phyloP scores from a whole-genome alignment of 2,888 invertebrate species.

The Orchestes rusci region DNA sequence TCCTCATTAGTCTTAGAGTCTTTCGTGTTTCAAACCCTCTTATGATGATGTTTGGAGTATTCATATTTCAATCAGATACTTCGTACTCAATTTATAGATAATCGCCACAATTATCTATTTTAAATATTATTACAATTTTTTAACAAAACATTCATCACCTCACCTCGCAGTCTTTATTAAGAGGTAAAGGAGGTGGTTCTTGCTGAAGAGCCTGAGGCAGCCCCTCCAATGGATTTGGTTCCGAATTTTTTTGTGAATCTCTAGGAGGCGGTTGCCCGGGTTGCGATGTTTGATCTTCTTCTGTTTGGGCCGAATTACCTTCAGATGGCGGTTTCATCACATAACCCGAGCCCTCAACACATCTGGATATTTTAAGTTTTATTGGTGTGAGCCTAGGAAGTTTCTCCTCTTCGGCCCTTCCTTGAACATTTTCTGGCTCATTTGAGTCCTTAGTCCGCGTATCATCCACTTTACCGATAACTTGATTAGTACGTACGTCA shows the following conservation, averaged over 20 bases:
- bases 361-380: slow-evolving; percentile 75
- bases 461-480: slow-evolving; percentile 27
- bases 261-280: slow-evolving; percentile 36
- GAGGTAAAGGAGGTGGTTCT: slow-evolving; percentile 49
- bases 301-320: slow-evolving; percentile 33
- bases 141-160: slow-evolving; percentile 71
- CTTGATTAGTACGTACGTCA: slow-evolving; percentile 33
- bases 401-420: slow-evolving; percentile 12
- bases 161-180: slow-evolving; percentile 79
- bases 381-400: slow-evolving; percentile 61
- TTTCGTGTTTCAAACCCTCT: no score
- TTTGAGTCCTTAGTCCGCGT: slow-evolving; percentile 16
- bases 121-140: no score
- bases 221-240: slow-evolving; percentile 28
- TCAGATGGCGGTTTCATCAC: slow-evolving; percentile 48
- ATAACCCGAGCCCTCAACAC: slow-evolving; percentile 67
- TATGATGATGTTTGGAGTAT: no score
- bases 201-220: slow-evolving; percentile 31
- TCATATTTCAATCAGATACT: no score
- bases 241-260: slow-evolving; percentile 29
- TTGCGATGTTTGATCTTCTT: slow-evolving; percentile 37
- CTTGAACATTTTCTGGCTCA: background rate
- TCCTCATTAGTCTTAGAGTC: no score
- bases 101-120: slow-evolving; percentile 12
- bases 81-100: no score